Conservation (phyloP, 2,888 invertebrate species). For the Dione vanillae region DNA sequence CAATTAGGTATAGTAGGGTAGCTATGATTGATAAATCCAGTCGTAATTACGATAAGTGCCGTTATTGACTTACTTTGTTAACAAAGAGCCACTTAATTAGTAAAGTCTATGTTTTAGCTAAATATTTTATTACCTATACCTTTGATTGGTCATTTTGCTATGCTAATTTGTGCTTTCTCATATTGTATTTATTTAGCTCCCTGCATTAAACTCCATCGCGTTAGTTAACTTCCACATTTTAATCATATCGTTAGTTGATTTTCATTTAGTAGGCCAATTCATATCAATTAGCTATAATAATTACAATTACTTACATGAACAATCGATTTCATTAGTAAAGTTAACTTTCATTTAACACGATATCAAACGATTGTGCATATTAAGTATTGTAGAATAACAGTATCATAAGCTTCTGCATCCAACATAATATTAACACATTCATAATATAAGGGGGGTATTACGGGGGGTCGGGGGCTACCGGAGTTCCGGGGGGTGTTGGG, state of each 20-base stretch:
- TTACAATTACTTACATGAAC: background rate
- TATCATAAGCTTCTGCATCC: constrained; percentile 1
- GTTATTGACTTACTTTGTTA: too few species aligned
- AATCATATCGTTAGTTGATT: background rate
- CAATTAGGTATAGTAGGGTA: too few species aligned
- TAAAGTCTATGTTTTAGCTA: too few species aligned
- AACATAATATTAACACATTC: constrained; percentile 11
- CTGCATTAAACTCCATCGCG: background rate
- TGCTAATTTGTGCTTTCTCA: background rate
- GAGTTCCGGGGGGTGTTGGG: constrained; percentile 45
- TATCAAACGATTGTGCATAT: background rate
- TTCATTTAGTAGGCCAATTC: background rate
- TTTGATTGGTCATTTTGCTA: too few species aligned
- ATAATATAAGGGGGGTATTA: constrained; percentile 9
- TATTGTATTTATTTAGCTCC: too few species aligned
- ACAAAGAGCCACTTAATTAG: too few species aligned
- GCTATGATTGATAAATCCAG: too few species aligned
- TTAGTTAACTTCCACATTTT: background rate
- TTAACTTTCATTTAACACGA: background rate
- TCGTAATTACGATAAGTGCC: too few species aligned
- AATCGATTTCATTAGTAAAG: background rate
- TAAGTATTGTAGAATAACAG: background rate
- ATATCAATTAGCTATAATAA: background rate
- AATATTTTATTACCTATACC: too few species aligned
- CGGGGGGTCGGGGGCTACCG: constrained; percentile 13